Conservation (phyloP, 2,113 vertebrate species). For the Cryptotis parvus region DNA sequence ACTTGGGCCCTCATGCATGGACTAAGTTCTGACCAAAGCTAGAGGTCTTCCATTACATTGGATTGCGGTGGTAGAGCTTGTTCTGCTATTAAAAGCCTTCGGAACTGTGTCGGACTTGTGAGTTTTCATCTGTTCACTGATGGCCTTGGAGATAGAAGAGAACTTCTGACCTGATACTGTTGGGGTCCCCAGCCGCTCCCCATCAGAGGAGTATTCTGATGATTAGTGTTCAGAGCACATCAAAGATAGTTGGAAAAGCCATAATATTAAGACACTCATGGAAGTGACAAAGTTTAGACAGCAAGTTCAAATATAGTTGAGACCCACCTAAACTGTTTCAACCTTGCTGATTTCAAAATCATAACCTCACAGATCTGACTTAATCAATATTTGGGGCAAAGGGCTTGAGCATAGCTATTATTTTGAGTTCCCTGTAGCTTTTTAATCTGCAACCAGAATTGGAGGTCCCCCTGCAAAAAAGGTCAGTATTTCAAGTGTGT, state of each 20-base stretch:
- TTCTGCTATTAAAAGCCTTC: no score
- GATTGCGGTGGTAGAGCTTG: no score
- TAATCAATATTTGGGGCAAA: background rate
- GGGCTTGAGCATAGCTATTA: background rate
- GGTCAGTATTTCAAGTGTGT: background rate
- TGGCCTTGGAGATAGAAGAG: no score
- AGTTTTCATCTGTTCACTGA: no score
- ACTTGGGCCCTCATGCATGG: no score
- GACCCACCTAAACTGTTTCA: background rate
- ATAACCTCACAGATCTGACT: background rate
- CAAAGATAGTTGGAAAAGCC: background rate
- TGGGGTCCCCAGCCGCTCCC: no score
- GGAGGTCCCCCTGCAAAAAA: no score
- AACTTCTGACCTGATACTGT: no score
- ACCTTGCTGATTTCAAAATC: background rate
- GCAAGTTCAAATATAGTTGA: background rate
- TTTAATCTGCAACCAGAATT: background rate
- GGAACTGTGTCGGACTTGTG: no score
- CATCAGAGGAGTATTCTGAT: no score
- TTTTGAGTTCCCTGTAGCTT: background rate
- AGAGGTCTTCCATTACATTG: no score
- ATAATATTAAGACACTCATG: background rate
- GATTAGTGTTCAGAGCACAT: background rate
- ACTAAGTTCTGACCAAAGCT: no score
- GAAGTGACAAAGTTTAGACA: background rate